Evolutionary conservation across 2,797 vertebrate species (phyloP).

Genomic region (Coendou prehensilis): DNA sequence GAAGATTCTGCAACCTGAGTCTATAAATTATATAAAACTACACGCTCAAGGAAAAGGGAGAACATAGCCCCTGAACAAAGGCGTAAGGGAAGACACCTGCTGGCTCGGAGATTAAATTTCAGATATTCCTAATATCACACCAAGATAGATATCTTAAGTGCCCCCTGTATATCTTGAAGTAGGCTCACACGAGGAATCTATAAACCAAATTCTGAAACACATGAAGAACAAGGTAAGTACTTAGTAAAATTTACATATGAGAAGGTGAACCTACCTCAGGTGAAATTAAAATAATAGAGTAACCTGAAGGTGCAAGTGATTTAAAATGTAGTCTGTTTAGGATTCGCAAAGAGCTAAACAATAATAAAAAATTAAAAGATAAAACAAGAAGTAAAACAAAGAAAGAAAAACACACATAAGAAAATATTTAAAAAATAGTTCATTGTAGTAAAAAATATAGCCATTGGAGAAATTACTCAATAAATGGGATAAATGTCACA

Average conservation of each 20-base stretch:
- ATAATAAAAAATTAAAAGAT: slow-evolving; percentile 14
- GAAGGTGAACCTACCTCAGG: not conserved
- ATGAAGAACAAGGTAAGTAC: not conserved
- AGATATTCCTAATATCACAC: not conserved
- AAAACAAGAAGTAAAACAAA: not conserved
- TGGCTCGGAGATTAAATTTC: not conserved
- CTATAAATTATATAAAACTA: not conserved
- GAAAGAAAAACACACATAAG: not conserved
- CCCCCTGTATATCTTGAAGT: not conserved
- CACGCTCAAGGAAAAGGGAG: not conserved
- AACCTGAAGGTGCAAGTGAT: not conserved
- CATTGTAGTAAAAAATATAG: not conserved
- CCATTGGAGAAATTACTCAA: not conserved
- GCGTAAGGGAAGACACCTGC: not conserved
- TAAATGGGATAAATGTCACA: not conserved
- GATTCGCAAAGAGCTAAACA: not conserved
- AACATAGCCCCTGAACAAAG: not conserved
- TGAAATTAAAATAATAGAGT: slow-evolving; percentile 19
- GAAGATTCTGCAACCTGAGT: not conserved
- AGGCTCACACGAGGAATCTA: not conserved
- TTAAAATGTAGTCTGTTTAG: slow-evolving; percentile 14
- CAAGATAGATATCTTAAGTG: not conserved
- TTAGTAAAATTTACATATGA: not conserved
- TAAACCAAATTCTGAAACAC: not conserved
- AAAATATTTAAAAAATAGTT: not conserved